phyloP scores from a whole-genome alignment of 1,140 invertebrate species.

The Listronotus bonariensis region DNA sequence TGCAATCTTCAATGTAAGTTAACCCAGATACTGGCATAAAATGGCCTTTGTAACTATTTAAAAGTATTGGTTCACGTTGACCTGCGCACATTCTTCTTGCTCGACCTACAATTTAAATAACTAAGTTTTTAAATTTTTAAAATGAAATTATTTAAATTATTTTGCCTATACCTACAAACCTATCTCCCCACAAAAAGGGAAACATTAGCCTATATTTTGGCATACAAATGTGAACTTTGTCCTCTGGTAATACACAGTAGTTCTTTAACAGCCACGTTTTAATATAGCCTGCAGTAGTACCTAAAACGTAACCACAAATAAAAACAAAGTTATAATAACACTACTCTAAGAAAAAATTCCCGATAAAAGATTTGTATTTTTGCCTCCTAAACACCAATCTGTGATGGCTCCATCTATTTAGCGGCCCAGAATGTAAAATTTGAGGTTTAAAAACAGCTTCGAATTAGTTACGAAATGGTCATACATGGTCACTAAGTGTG shows the following conservation, averaged over 20 bases:
- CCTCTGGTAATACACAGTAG: conserved; percentile 52
- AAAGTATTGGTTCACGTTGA: conserved; percentile 66
- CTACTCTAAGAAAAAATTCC: no score
- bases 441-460: no score
- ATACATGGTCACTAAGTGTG: no score
- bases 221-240: conserved; percentile 59
- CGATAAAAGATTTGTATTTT: no score
- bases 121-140: no score
- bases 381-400: no score
- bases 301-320: conserved; percentile 50
- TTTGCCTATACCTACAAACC: conserved; percentile 49
- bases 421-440: no score
- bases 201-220: conserved; percentile 66
- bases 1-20: conserved; percentile 63
- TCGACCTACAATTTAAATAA: conserved; percentile 51
- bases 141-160: no score
- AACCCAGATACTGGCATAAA: conserved; percentile 64
- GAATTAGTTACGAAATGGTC: no score
- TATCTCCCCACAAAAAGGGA: conserved; percentile 70
- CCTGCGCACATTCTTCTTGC: conserved; percentile 64
- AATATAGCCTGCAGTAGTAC: conserved; percentile 69
- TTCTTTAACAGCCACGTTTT: conserved; percentile 74
- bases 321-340: no score
- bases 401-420: no score
- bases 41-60: conserved; percentile 68